Evolutionary conservation across 2,888 invertebrate genomes (phyloP), one percentile per base, ranked within the genome.

Genomic region (Drosophila recens): DNA sequence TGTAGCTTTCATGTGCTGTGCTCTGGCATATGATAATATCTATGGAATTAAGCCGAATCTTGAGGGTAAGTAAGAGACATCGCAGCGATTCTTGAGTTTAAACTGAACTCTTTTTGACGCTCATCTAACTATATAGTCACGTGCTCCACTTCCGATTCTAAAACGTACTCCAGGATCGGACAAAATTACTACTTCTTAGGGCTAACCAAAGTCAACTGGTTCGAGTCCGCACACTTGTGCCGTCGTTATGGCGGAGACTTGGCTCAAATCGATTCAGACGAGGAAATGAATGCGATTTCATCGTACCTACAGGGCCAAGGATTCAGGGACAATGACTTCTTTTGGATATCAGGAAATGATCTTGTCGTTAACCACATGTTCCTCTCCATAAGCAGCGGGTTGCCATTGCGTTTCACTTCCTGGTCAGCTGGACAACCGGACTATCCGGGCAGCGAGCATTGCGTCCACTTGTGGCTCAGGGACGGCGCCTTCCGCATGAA

Each of bases 261-360:
- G 57, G 53, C 5, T 6, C 3, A 61, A 15, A 34, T 74, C 3
- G 65, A 74, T 23, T 61, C 74, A 1, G 23, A 9, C 0, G 33
- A 15, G 2, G 70, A 74, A n/a, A 5, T 63, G 51, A 5, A 8
- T 0, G 1, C 0, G 1, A 5, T 75, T 11, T 59, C 62, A 4
- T 3, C 13, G 3, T 61, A 61, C 52, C 56, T 75, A 2, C 4
- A 53, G 2, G 6, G 0, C 4, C 8, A 40, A 1, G 54, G 49
- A 0, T 54, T 30, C 36, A 51, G 15, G 1, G 6, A 5, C 1
- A 20, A 1, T 3, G 3, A 3, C 17, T 33, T 34, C 58, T 10
- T 66, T 27, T 74, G 75, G 70, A 74, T 53, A 45, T 70, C 71
- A 0, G 65, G 75, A 15, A 75, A 70, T 15, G 45, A 58, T 65